phyloP scores from a whole-genome alignment of 2,888 invertebrate genomes.

The Myopa testacea region DNA sequence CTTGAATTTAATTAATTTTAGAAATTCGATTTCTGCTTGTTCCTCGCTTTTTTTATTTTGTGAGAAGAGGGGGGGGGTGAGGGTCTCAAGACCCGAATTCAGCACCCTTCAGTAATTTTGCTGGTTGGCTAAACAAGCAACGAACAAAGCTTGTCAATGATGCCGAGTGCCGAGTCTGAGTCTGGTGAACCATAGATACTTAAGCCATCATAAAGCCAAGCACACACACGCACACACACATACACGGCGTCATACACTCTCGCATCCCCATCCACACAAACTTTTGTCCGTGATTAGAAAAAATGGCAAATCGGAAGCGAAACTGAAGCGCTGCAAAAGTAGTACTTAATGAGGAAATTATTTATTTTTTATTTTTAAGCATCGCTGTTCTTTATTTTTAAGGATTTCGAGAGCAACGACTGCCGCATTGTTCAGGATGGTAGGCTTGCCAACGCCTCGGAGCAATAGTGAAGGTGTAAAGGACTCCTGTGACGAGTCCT shows the following conservation, averaged over 20 bases:
- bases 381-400: background rate
- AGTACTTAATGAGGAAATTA: conserved; percentile 30
- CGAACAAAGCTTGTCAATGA: no score
- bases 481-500: no score
- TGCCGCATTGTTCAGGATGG: background rate
- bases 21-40: no score
- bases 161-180: conserved; percentile 7
- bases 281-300: conserved; percentile 9
- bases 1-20: no score
- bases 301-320: conserved; percentile 22
- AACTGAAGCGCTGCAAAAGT: conserved; percentile 28
- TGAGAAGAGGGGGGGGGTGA: no score
- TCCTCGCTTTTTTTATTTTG: no score
- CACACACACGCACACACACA: background rate
- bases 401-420: background rate
- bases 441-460: background rate
- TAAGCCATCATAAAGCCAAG: conserved; percentile 3
- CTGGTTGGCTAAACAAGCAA: no score
- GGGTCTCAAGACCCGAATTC: no score
- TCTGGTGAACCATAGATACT: conserved; percentile 21
- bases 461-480: no score
- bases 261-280: background rate
- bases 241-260: background rate
- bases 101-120: background rate
- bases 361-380: background rate